phyloP scores from a whole-genome alignment of 1,140 invertebrate genomes.

The Leptopilina clavipes region DNA sequence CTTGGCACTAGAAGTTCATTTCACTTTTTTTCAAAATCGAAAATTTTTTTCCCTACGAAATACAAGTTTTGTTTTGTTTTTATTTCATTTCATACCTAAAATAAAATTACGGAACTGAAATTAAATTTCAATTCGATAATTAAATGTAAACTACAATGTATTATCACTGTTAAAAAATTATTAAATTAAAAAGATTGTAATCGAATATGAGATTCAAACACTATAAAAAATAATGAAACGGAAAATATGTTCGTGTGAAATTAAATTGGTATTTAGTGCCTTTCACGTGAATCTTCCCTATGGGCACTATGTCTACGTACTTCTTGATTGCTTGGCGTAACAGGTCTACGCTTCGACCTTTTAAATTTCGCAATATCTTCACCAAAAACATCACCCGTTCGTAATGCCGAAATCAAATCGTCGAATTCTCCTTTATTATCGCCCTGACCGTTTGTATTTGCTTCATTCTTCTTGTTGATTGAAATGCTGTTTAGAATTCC shows the following conservation, averaged over 20 bases:
- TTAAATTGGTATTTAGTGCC: slow-evolving; percentile 65
- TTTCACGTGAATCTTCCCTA: slow-evolving; percentile 83
- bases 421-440: slow-evolving; percentile 94
- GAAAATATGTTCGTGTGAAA: slow-evolving; percentile 14
- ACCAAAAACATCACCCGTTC: slow-evolving; percentile 97
- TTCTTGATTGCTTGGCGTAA: slow-evolving; percentile 77
- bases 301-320: slow-evolving; percentile 78
- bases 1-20: slow-evolving; percentile 25
- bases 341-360: slow-evolving; percentile 81
- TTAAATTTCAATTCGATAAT: not conserved
- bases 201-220: not conserved
- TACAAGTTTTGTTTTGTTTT: not conserved
- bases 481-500: slow-evolving; percentile 79
- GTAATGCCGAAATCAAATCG: slow-evolving; percentile 94
- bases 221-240: not conserved
- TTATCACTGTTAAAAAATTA: not conserved
- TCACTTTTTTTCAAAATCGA: not conserved
- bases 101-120: not conserved
- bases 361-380: slow-evolving; percentile 97
- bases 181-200: too few relatives aligned
- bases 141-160: not conserved
- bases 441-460: slow-evolving; percentile 74
- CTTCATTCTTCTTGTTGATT: slow-evolving; percentile 74
- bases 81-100: not conserved
- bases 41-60: not conserved